Base-by-base conservation (phyloP, 2,888 invertebrate genomes). In the Stenotaenia linearis region DNA sequence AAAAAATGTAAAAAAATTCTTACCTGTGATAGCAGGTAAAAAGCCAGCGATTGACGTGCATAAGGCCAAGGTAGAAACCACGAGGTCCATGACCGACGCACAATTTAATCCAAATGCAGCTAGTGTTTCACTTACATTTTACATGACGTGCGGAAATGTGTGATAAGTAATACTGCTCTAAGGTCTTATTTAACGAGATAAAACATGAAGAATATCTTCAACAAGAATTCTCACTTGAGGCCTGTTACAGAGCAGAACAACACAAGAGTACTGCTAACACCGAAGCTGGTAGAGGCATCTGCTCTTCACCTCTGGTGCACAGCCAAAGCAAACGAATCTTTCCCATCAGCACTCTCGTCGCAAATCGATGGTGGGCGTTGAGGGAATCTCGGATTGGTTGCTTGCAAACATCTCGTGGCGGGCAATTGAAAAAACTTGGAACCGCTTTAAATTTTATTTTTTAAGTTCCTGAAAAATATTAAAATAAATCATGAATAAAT, bases 11-110 rank as follows among this genome's bases (percentile, higher is more conserved):
- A 69, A 69, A 4, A 69, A 69, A 1, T 69, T 28, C 69, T 69
- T 69, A 69, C 69, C 69, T 69, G 69, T 69, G 10, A 15, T 69
- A 15, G 28, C 25, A 69, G 69, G 69, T 69, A 69, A 69, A 69
- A 69, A 69, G 12, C 69, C 69, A 69, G 25, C 12, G 28, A 69
- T 25, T 69, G 69, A 69, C 28, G 69, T 69, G 69, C 69, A 69
- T 69, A 69, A 69, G 69, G 69, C 69, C 69, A 69, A 69, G 69
- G 69, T 69, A 69, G 69, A 69, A 69, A 69, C 69, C 69, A 69
- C 69, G 69, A 69, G 69, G 69, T 69, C 69, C 69, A 69, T 69
- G 69, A 69, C 69, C 28, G 69, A 69, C 25, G 69, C 69, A 69
- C 69, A 15, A 69, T 69, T 69, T 69, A 69, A 69, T 69, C 69